Conservation (phyloP, 2,113 vertebrate species). For the Hippocampus mohnikei region DNA sequence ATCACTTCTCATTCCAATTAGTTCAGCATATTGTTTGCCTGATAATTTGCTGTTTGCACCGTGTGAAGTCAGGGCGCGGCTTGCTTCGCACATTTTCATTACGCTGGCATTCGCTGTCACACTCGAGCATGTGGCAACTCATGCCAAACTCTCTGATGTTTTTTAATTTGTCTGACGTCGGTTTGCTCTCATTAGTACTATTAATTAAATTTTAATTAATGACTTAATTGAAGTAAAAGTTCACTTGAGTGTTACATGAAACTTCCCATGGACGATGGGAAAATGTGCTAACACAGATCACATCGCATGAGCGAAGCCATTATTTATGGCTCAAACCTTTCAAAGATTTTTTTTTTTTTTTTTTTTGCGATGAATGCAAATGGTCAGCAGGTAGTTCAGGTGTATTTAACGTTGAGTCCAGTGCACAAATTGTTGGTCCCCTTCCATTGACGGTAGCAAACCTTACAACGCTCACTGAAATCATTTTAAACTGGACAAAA, state of each 20-base stretch:
- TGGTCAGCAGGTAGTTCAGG: too few relatives aligned
- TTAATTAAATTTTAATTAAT: constrained; percentile 59
- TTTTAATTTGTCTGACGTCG: neutral
- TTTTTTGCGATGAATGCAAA: neutral
- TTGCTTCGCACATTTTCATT: neutral
- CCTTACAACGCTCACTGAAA: neutral
- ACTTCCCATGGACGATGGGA: constrained; percentile 39
- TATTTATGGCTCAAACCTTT: constrained; percentile 31
- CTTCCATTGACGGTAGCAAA: neutral
- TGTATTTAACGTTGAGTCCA: too few relatives aligned
- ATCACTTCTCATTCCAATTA: neutral
- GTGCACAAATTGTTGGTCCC: neutral
- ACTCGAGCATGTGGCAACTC: neutral
- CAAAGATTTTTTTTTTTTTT: too few relatives aligned
- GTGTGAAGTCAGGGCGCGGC: neutral
- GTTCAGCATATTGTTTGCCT: neutral
- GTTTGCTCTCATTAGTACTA: neutral
- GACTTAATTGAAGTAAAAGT: constrained; percentile 65
- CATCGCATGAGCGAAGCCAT: constrained; percentile 32
- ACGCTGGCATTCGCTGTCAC: neutral
- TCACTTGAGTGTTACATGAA: constrained; percentile 46
- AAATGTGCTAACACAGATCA: constrained; percentile 44
- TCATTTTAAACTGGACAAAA: neutral
- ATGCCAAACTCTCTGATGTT: neutral
- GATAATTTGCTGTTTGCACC: constrained; percentile 1